Percentiles rank a stretch among this genome's conserved stretches.
Conservation (phyloP, 2,113 vertebrate genomes). For the Etheostoma cragini region DNA sequence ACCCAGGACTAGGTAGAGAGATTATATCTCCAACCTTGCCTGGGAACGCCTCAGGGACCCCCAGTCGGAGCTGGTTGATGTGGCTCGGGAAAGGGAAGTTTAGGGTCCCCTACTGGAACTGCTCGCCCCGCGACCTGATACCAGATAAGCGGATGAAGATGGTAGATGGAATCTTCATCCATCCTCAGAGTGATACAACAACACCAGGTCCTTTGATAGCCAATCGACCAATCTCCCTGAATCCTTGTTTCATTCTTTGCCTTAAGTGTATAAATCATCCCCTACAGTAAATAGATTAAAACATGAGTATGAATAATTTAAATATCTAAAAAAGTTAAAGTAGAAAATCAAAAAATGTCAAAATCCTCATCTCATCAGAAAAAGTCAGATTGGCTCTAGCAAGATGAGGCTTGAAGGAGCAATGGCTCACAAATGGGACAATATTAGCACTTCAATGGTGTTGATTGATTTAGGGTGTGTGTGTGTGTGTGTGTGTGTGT, state of each 20-base stretch:
- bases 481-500: neutral
- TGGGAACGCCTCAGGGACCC: too few species aligned
- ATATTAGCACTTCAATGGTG: slow-evolving; percentile 75
- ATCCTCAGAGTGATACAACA: neutral
- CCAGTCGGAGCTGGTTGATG: too few species aligned
- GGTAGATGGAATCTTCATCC: neutral
- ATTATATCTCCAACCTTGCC: too few species aligned
- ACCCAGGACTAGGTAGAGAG: too few species aligned
- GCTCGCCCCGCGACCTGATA: too few species aligned
- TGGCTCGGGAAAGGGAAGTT: too few species aligned
- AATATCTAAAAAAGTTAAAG: slow-evolving; percentile 24
- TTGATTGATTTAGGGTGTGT: slow-evolving; percentile 72
- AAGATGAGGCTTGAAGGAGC: slow-evolving; percentile 65
- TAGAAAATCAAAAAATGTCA: slow-evolving; percentile 47
- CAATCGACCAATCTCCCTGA: slow-evolving; percentile 13
- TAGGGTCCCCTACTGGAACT: too few species aligned
- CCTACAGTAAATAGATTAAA: neutral
- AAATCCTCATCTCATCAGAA: slow-evolving; percentile 50
- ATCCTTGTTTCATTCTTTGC: neutral
- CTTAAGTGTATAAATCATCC: neutral
- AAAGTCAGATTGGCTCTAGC: slow-evolving; percentile 56
- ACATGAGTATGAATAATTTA: slow-evolving; percentile 17
- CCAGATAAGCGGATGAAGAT: too few species aligned
- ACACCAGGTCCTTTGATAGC: neutral
- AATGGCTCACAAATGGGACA: slow-evolving; percentile 55